phyloP scores from a whole-genome alignment of 2,888 invertebrate species.

The Thecocarcelia acutangulata region DNA sequence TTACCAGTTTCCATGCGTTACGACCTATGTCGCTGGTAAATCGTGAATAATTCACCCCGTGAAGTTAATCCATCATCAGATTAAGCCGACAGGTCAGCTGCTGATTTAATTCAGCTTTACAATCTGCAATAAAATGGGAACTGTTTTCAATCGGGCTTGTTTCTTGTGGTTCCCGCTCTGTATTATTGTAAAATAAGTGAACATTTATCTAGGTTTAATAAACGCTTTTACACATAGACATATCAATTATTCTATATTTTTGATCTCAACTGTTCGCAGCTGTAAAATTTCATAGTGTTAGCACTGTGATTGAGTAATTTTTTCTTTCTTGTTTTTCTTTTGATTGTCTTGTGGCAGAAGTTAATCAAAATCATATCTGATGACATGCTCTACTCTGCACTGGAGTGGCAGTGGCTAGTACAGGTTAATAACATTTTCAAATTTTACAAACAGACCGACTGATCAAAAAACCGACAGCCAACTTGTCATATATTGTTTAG shows the following conservation, averaged over 20 bases:
- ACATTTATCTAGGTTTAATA: too few species aligned
- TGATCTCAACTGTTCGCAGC: conserved; percentile 2
- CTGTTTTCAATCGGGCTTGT: too few species aligned
- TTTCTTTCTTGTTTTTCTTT: conserved; percentile 42
- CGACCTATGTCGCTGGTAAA: too few species aligned
- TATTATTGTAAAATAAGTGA: too few species aligned
- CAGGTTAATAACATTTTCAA: conserved; percentile 46
- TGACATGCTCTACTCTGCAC: conserved; percentile 60
- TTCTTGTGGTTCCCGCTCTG: too few species aligned
- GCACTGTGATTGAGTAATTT: conserved; percentile 64
- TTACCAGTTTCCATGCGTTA: too few species aligned
- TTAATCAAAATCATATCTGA: conserved; percentile 68
- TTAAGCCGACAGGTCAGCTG: too few species aligned
- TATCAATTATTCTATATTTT: background rate
- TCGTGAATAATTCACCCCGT: too few species aligned
- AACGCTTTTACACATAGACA: too few species aligned
- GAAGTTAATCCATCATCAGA: too few species aligned
- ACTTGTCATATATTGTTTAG: conserved; percentile 40
- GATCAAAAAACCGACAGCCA: conserved; percentile 19
- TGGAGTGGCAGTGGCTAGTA: conserved; percentile 15
- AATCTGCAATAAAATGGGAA: too few species aligned
- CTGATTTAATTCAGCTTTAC: too few species aligned
- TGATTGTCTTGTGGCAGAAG: conserved; percentile 63
- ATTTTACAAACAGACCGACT: conserved; percentile 18
- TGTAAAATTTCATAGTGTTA: conserved; percentile 28